These are phyloP conservation scores for Pteropus rufus DNA, from an alignment of 2,797 vertebrate genomes.

Conservation along the genomic window DNA sequence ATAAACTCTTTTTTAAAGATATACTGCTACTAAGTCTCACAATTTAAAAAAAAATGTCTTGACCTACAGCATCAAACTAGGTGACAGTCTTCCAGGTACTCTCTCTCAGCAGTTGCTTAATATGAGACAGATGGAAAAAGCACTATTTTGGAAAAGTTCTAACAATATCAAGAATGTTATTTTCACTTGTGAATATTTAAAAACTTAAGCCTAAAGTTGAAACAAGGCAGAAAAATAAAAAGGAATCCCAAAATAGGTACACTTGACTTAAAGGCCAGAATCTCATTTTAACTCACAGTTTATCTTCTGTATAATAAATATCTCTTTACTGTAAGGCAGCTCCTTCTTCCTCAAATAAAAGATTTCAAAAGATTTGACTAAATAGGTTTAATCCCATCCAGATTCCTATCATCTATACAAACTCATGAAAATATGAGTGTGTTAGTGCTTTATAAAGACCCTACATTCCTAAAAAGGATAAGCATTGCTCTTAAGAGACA, in stretches of 20 bases:
- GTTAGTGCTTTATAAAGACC: not conserved
- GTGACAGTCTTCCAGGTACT: not conserved
- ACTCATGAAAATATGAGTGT: not conserved
- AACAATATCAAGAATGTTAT: slow-evolving; percentile 31
- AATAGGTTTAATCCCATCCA: slow-evolving; percentile 18
- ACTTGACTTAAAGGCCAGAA: not conserved
- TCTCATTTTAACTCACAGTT: not conserved
- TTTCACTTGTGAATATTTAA: slow-evolving; percentile 11
- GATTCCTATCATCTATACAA: not conserved
- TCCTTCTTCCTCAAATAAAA: not conserved
- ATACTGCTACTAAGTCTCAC: not conserved
- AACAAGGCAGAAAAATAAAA: not conserved
- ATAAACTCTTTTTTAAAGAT: not conserved
- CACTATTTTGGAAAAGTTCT: slow-evolving; percentile 16
- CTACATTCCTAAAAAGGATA: not conserved
- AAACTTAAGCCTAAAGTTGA: slow-evolving; percentile 22
- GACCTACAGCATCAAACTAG: not conserved
- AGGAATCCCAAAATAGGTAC: not conserved
- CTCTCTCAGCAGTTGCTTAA: not conserved
- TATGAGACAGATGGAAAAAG: not conserved
- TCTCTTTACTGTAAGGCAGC: not conserved
- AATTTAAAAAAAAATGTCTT: slow-evolving; percentile 20
- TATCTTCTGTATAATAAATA: not conserved
- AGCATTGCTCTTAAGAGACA: not conserved
- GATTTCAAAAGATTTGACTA: not conserved